phyloP scores from a whole-genome alignment of 2,888 invertebrate genomes.

The Hoplodrina blanda region DNA sequence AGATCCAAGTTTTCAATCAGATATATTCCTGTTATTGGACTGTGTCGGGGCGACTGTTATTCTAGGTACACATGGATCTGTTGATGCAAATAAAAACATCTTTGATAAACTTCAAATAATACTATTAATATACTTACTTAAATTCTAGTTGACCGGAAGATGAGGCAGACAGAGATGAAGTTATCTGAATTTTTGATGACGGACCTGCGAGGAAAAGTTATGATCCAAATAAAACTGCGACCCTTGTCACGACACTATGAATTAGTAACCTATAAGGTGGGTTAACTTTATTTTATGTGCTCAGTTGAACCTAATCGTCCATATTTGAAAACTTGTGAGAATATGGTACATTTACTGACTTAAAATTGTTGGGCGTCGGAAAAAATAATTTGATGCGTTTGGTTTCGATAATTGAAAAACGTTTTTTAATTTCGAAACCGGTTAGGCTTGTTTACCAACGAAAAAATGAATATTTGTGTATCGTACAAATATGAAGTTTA shows the following conservation, averaged over 20 bases:
- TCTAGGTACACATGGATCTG: constrained; percentile 74
- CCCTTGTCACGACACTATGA: constrained; percentile 75
- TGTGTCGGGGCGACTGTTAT: constrained; percentile 87
- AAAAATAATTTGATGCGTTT: not conserved
- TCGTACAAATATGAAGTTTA: not conserved
- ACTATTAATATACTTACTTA: constrained; percentile 9
- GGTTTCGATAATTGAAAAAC: not conserved
- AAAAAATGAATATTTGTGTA: too few species aligned
- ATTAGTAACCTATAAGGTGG: constrained; percentile 73
- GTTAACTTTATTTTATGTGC: not conserved
- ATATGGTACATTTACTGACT: not conserved
- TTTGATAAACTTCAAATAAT: not conserved
- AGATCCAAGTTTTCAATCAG: constrained; percentile 91
- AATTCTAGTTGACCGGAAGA: constrained; percentile 65
- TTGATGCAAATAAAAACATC: not conserved
- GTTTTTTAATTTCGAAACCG: not conserved
- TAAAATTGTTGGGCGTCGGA: too few species aligned
- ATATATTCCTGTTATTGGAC: constrained; percentile 91
- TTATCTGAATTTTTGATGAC: constrained; percentile 88
- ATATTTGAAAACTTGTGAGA: not conserved
- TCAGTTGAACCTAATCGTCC: not conserved
- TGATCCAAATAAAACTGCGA: constrained; percentile 90
- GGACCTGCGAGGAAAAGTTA: constrained; percentile 91
- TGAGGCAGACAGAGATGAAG: constrained; percentile 65
- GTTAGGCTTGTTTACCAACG: not conserved